A percentile compares a stretch with the other conserved stretches of the same genome.
Evolutionary conservation across 1,140 invertebrate genomes (phyloP).

Genomic region (Forficula auricularia): DNA sequence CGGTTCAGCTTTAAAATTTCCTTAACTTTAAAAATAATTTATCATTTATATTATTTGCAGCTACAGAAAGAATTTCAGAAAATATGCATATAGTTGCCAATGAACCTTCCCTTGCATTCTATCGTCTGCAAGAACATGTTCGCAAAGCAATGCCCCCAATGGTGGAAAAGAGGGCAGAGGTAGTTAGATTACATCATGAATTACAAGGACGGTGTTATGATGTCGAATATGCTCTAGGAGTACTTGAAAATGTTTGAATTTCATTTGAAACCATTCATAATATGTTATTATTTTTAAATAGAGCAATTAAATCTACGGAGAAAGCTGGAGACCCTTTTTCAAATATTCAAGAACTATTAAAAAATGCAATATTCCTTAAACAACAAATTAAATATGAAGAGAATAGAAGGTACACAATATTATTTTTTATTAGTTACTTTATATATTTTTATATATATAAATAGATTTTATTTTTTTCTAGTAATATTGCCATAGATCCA

Average conservation of each 20-base stretch:
- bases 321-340: conserved; percentile 63
- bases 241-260: conserved; percentile 26
- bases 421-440: conserved; percentile 1
- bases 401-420: conserved; percentile 34
- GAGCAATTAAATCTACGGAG: conserved; percentile 71
- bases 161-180: conserved; percentile 74
- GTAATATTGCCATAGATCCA: neutral
- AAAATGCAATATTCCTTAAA: conserved; percentile 81
- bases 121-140: conserved; percentile 78
- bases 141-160: conserved; percentile 78
- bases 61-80: conserved; percentile 69
- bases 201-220: conserved; percentile 87
- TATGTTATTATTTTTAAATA: conserved; percentile 21
- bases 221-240: conserved; percentile 81
- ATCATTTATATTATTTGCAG: too few relatives aligned
- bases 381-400: conserved; percentile 89
- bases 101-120: conserved; percentile 84
- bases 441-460: neutral
- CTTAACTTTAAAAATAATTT: too few relatives aligned
- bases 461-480: conserved; percentile 8
- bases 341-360: conserved; percentile 74
- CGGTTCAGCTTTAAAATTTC: too few relatives aligned
- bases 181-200: conserved; percentile 63
- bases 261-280: conserved; percentile 1
- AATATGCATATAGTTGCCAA: conserved; percentile 89